A percentile compares a stretch with the other conserved stretches of the same genome.
These are phyloP conservation scores for Trematomus bernacchii DNA, from an alignment of 2,797 vertebrate genomes.

Conservation along the genomic window DNA sequence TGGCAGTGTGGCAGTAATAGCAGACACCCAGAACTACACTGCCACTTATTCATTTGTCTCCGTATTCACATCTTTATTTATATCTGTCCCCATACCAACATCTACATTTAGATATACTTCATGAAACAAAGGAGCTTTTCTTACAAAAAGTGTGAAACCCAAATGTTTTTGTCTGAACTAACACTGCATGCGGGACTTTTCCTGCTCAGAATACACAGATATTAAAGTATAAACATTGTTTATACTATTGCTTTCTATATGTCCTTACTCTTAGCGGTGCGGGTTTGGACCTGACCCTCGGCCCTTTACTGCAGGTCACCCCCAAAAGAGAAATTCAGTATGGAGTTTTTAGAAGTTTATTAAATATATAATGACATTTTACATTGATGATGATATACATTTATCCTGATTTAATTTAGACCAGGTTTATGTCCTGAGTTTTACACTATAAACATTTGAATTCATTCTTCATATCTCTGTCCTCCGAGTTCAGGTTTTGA, in stretches of 20 bases:
- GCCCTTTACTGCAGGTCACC: no score
- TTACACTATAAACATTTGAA: not conserved
- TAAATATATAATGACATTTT: not conserved
- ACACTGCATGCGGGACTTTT: not conserved
- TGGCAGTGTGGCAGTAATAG: conserved; percentile 78
- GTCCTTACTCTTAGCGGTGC: no score
- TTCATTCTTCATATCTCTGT: not conserved
- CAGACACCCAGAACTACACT: conserved; percentile 72
- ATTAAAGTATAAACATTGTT: not conserved
- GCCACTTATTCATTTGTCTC: conserved; percentile 72
- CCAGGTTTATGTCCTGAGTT: conserved; percentile 15
- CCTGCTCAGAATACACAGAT: not conserved
- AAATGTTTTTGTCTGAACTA: not conserved
- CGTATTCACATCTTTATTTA: conserved; percentile 71
- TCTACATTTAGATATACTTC: conserved; percentile 63
- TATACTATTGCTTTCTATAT: not conserved
- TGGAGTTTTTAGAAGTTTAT: not conserved
- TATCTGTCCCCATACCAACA: conserved; percentile 42
- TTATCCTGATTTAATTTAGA: not conserved
- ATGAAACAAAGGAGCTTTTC: conserved; percentile 14
- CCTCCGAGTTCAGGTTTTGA: conserved; percentile 24
- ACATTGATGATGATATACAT: not conserved
- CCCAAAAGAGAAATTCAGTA: no score
- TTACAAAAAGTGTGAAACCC: conserved; percentile 11
- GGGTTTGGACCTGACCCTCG: no score